Conservation (phyloP, 2,888 invertebrate species). For the Athetis lepigone region DNA sequence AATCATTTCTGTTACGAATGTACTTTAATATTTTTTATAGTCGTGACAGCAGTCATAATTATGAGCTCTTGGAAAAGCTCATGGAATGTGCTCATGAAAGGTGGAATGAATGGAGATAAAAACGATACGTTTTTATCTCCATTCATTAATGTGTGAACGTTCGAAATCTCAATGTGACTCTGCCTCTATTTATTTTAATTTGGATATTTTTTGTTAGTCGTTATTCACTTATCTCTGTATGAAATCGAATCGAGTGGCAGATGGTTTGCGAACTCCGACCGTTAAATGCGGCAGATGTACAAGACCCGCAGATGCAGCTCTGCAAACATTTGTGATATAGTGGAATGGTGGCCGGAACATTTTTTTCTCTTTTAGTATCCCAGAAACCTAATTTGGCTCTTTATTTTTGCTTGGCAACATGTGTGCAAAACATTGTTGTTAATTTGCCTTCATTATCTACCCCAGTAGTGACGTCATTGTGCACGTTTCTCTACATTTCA, state of each 20-base stretch:
- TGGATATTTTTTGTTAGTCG: slow-evolving; percentile 52
- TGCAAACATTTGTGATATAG: slow-evolving; percentile 49
- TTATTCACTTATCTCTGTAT: slow-evolving; percentile 51
- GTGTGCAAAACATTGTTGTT: slow-evolving; percentile 4
- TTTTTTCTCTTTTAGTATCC: slow-evolving; percentile 29
- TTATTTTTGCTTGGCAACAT: slow-evolving; percentile 1
- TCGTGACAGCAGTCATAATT: neutral
- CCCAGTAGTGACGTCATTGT: slow-evolving; percentile 10
- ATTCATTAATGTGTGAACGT: slow-evolving; percentile 3
- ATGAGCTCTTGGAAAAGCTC: too few species aligned
- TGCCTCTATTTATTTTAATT: slow-evolving; percentile 27
- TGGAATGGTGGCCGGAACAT: slow-evolving; percentile 18
- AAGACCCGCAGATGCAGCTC: slow-evolving; percentile 54
- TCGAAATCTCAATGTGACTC: slow-evolving; percentile 31
- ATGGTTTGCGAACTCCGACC: slow-evolving; percentile 54
- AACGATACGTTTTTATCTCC: slow-evolving; percentile 1
- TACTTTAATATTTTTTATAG: slow-evolving; percentile 18
- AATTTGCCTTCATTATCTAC: slow-evolving; percentile 7
- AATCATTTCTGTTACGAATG: slow-evolving; percentile 32
- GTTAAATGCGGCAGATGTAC: slow-evolving; percentile 59
- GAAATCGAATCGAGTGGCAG: slow-evolving; percentile 61
- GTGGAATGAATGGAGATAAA: too few species aligned
- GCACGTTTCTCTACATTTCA: slow-evolving; percentile 14
- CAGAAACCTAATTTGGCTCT: slow-evolving; percentile 5
- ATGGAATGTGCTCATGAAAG: too few species aligned